These are phyloP conservation scores for Hycleus cichorii DNA, from an alignment of 1,140 invertebrate genomes.

Conservation along the genomic window DNA sequence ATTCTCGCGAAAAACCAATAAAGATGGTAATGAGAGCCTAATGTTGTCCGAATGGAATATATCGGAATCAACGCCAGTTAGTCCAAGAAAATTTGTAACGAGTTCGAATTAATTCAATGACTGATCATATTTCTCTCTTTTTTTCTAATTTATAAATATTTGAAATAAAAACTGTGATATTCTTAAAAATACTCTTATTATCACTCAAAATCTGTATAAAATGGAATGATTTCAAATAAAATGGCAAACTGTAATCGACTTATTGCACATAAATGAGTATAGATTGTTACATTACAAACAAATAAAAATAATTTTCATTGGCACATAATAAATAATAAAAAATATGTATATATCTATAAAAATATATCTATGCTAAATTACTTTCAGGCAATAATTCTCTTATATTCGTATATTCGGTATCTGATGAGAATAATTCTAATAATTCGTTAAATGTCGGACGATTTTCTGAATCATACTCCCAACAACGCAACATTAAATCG, in stretches of 20 bases:
- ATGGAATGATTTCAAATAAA: constrained; percentile 12
- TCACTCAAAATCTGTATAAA: constrained; percentile 10
- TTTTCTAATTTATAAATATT: background rate
- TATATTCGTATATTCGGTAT: constrained; percentile 64
- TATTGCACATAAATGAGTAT: constrained; percentile 1
- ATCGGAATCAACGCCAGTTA: constrained; percentile 23
- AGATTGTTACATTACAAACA: constrained; percentile 1
- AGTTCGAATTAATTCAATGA: too few species aligned
- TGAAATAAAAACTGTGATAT: constrained; percentile 11
- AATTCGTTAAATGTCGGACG: constrained; percentile 78
- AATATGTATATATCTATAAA: too few species aligned
- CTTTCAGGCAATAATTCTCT: constrained; percentile 28
- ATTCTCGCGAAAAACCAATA: background rate
- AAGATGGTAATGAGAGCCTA: constrained; percentile 7
- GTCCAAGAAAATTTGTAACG: constrained; percentile 3
- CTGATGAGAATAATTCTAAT: constrained; percentile 64
- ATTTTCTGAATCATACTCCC: constrained; percentile 69
- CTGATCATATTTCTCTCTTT: too few species aligned
- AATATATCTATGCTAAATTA: constrained; percentile 14
- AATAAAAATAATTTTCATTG: constrained; percentile 2
- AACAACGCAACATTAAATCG: constrained; percentile 82
- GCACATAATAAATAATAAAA: constrained; percentile 3
- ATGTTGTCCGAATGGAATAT: constrained; percentile 14
- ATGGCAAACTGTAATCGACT: constrained; percentile 2
- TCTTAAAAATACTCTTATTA: constrained; percentile 10